These are phyloP conservation scores for Eriocheir sinensis DNA, from an alignment of 1,140 invertebrate species.

Conservation along the genomic window DNA sequence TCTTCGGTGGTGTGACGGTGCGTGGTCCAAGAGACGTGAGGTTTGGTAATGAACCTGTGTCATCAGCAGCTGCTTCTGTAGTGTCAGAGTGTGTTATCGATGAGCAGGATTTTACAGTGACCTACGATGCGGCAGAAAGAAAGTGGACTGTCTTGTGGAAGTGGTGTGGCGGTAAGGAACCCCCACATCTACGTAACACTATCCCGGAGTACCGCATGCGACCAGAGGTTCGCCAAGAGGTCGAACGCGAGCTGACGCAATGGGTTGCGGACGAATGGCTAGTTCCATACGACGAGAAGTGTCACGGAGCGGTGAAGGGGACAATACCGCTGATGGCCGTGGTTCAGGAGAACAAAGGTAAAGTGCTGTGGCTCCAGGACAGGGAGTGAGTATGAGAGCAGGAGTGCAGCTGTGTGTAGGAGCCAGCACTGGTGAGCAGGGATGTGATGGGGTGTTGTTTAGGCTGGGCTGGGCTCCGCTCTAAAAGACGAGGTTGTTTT, in stretches of 20 bases:
- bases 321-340: neutral
- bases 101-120: neutral
- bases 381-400: no score
- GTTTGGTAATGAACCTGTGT: no score
- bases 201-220: neutral
- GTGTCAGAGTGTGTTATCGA: neutral
- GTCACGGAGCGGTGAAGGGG: no score
- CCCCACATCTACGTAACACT: neutral
- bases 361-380: no score
- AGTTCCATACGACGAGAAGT: neutral
- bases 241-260: neutral
- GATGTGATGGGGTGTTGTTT: no score
- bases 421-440: no score
- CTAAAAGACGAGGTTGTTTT: no score
- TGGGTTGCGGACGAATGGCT: conserved; percentile 5
- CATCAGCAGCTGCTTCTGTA: neutral
- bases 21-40: no score
- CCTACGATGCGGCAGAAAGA: neutral
- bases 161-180: neutral
- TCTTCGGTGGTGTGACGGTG: no score
- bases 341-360: conserved; percentile 2
- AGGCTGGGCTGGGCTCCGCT: no score
- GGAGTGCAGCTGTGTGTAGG: no score
- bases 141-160: neutral
- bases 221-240: neutral